A percentile compares a stretch with the other conserved stretches of the same genome.
phyloP scores from a whole-genome alignment of 2,113 vertebrate genomes.

The Ia io region DNA sequence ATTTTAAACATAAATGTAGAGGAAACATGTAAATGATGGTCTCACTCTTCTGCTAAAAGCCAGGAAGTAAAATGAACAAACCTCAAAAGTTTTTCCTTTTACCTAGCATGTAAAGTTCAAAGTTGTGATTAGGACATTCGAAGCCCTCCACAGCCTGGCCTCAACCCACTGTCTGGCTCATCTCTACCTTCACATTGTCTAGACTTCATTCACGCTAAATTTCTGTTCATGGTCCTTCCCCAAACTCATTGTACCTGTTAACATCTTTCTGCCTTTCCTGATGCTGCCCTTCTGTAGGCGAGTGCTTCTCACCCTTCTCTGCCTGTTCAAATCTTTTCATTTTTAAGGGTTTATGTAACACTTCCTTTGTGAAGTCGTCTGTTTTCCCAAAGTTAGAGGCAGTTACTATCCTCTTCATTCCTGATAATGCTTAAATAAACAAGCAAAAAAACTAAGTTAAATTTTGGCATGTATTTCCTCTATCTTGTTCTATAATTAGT shows the following conservation, averaged over 20 bases:
- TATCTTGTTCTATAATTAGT: neutral
- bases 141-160: neutral
- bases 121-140: neutral
- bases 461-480: neutral
- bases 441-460: neutral
- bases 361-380: neutral
- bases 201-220: neutral
- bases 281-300: neutral
- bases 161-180: neutral
- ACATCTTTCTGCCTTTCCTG: neutral
- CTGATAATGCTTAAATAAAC: neutral
- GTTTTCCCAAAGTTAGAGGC: neutral
- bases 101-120: neutral
- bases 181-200: fast-evolving
- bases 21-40: neutral
- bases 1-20: neutral
- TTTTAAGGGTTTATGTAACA: neutral
- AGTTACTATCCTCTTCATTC: neutral
- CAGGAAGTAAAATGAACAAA: neutral
- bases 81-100: neutral
- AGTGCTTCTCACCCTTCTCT: neutral
- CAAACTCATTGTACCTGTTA: fast-evolving
- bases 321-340: neutral
- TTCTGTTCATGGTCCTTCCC: neutral
- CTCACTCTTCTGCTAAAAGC: neutral